These are phyloP conservation scores for Diadegma fenestrale DNA, from an alignment of 2,888 invertebrate genomes.

Conservation along the genomic window DNA sequence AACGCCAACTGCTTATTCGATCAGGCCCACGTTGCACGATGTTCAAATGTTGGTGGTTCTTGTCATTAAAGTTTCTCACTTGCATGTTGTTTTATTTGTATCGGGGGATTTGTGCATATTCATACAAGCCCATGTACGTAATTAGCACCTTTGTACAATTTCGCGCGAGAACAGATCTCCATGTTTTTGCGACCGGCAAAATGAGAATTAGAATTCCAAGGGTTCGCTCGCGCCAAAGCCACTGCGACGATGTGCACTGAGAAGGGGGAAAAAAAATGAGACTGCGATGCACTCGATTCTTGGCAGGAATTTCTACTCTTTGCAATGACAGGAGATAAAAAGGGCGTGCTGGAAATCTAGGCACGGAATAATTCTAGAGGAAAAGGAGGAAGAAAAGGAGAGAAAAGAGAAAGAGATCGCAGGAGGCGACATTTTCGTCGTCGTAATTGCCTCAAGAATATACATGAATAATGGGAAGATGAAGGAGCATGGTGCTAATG, in stretches of 20 bases:
- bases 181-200: constrained; percentile 27
- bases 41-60: constrained; percentile 36
- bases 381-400: constrained; percentile 29
- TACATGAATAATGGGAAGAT: constrained; percentile 35
- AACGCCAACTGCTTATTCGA: constrained; percentile 1
- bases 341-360: constrained; percentile 32
- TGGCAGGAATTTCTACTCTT: constrained; percentile 33
- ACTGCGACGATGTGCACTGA: not conserved
- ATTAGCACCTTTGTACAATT: constrained; percentile 62
- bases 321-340: constrained; percentile 5
- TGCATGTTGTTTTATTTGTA: constrained; percentile 13
- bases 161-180: constrained; percentile 19
- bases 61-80: constrained; percentile 33
- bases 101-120: constrained; percentile 5
- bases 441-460: constrained; percentile 46
- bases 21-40: not conserved
- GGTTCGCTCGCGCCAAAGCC: not conserved
- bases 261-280: constrained; percentile 16
- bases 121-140: not conserved
- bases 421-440: constrained; percentile 41
- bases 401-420: constrained; percentile 30
- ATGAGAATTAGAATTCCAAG: constrained; percentile 76
- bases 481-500: constrained; percentile 59
- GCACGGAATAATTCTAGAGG: constrained; percentile 6
- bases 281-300: constrained; percentile 16